Evolutionary conservation across 1,140 invertebrate genomes (phyloP).

Genomic region (Periplaneta americana): DNA sequence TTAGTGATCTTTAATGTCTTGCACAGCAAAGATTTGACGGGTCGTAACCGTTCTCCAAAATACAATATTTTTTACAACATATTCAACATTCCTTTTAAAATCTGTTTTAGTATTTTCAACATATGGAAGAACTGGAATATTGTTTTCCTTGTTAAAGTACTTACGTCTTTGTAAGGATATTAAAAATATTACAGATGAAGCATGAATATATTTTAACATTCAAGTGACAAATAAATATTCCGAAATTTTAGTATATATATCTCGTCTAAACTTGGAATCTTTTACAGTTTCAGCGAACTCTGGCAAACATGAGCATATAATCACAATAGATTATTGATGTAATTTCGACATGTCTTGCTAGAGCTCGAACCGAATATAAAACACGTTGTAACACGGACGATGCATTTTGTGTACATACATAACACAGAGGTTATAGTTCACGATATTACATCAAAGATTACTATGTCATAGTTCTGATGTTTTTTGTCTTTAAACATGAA

Average conservation of each 20-base stretch:
- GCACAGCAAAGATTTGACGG: neutral
- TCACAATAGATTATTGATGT: neutral
- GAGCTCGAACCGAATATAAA: neutral
- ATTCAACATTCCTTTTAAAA: neutral
- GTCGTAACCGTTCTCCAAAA: neutral
- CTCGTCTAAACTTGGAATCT: neutral
- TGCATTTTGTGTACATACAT: neutral
- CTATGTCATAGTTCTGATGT: neutral
- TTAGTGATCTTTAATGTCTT: neutral
- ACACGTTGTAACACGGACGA: neutral
- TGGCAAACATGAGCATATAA: neutral
- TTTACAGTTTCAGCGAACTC: neutral
- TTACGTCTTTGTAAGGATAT: neutral
- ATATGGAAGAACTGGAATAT: neutral
- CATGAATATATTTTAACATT: neutral
- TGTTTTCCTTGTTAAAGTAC: no score
- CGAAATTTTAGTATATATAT: no score
- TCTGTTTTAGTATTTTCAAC: no score
- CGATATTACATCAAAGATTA: neutral
- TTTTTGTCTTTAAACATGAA: neutral
- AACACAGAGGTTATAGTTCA: neutral
- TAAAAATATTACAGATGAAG: neutral
- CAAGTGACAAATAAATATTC: neutral
- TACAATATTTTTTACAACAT: neutral
- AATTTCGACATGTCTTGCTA: neutral